Conservation (phyloP, 1,140 invertebrate genomes). For the Aphelenchoides besseyi region DNA sequence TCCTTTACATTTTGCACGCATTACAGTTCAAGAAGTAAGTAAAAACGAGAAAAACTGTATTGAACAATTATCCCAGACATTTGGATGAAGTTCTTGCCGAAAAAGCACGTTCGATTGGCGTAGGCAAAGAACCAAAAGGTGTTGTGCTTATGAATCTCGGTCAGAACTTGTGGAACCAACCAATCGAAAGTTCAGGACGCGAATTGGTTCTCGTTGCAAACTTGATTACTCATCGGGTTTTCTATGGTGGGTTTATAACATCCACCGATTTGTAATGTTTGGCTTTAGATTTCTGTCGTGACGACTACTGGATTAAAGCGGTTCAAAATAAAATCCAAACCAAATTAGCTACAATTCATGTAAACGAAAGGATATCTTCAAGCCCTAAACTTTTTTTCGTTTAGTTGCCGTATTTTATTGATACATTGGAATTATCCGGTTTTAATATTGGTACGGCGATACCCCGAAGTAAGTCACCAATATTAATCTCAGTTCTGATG, state of each 20-base stretch:
- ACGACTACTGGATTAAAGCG: slow-evolving; percentile 68
- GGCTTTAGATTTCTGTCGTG: slow-evolving; percentile 75
- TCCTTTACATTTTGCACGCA: slow-evolving; percentile 45
- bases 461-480: slow-evolving; percentile 15
- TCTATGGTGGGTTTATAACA: slow-evolving; percentile 4
- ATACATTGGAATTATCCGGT: slow-evolving; percentile 75
- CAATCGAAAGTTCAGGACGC: slow-evolving; percentile 12
- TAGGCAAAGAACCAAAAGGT: slow-evolving; percentile 20
- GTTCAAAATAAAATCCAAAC: slow-evolving; percentile 75
- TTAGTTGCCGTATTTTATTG: slow-evolving; percentile 80
- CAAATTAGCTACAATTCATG: slow-evolving; percentile 79
- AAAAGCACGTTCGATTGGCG: slow-evolving; percentile 12
- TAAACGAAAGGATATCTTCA: slow-evolving; percentile 52
- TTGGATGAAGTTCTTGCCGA: slow-evolving; percentile 18
- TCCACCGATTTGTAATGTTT: slow-evolving; percentile 67
- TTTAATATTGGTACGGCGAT: slow-evolving; percentile 73
- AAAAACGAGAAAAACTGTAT: neutral
- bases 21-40: slow-evolving; percentile 47
- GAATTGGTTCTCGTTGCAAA: slow-evolving; percentile 51
- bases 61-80: slow-evolving; percentile 19
- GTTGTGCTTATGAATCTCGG: slow-evolving; percentile 49
- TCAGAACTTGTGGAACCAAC: slow-evolving; percentile 39
- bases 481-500: slow-evolving; percentile 31
- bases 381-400: slow-evolving; percentile 34
- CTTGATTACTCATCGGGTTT: slow-evolving; percentile 39